A percentile compares a stretch with the other conserved stretches of the same genome.
Conservation (phyloP, 2,797 vertebrate genomes). For the Galagoides demidoff region DNA sequence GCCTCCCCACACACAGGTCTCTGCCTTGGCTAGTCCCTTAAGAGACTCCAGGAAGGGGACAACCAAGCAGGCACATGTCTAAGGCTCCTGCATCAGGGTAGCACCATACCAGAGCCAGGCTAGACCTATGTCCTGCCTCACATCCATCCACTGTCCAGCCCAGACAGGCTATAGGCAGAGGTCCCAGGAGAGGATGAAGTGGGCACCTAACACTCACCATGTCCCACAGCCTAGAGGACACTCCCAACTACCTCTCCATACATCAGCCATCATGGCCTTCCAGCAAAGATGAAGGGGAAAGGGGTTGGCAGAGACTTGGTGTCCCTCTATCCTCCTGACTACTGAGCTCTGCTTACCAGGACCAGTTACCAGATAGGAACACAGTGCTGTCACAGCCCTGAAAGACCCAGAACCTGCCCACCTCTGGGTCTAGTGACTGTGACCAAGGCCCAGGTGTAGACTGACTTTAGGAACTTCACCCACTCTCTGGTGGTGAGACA, state of each 20-base stretch:
- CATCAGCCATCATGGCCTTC: not conserved
- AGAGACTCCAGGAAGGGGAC: not conserved
- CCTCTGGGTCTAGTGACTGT: not conserved
- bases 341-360: not conserved
- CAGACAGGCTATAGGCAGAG: not conserved
- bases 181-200: not conserved
- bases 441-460: not conserved
- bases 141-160: fast-evolving
- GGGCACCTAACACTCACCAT: not conserved
- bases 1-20: not conserved
- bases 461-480: not conserved
- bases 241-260: fast-evolving
- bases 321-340: not conserved
- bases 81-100: not conserved
- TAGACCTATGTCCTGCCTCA: not conserved
- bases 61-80: fast-evolving
- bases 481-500: not conserved
- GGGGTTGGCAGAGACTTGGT: not conserved
- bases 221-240: not conserved
- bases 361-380: not conserved
- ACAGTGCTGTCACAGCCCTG: not conserved
- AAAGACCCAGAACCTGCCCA: not conserved
- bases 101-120: fast-evolving
- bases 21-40: not conserved
- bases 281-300: not conserved